Evolutionary conservation across 2,113 vertebrate species (phyloP), one percentile per base, ranked within the genome.

Genomic region (Bufo bufo): DNA sequence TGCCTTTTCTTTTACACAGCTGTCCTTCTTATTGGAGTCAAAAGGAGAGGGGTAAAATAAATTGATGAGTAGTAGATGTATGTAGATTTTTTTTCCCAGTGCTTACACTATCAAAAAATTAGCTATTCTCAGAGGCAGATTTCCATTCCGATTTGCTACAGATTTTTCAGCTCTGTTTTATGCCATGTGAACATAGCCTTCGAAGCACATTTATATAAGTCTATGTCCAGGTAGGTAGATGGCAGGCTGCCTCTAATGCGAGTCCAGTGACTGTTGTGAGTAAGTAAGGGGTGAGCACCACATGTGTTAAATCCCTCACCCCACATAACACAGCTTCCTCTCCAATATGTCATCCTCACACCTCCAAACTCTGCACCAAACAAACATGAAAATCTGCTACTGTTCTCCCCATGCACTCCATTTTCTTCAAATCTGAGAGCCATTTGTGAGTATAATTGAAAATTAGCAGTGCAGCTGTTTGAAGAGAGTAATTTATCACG

Each of bases 391-490:
- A 96, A 96, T 95, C 95, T 94, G 95, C 93, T 91, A 95, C 94
- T 94, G 94, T 95, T 94, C 96, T 96, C 94, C 93, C 93, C 94
- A 93, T 94, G 94, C 97, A 95, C 96, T 97, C 96, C 97, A 97
- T 98, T 97, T 97, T 95, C 96, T 96, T 97, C 95, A 97, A 97
- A 97, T 98, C 95, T 96, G 95, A 95, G 95, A 96, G 96, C 97
- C 96, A 98, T 98, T 97, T 99, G 97, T 97, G 96, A 97, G 96
- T 97, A 97, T 99, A 99, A 99, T 99, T 99, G 98, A 99, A 99
- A 99, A 99, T 99, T 99, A 99, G 97, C 95, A 94, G 97, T 97
- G 97, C 97, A 98, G 97, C 95, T 97, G 97, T 98, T 97, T 97
- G 95, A 93, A 95, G 94, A 96, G 96, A 97, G 96, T 99, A 99